phyloP scores from a whole-genome alignment of 92 coral and sea anemone species.

The Epizoanthus scotinus region DNA sequence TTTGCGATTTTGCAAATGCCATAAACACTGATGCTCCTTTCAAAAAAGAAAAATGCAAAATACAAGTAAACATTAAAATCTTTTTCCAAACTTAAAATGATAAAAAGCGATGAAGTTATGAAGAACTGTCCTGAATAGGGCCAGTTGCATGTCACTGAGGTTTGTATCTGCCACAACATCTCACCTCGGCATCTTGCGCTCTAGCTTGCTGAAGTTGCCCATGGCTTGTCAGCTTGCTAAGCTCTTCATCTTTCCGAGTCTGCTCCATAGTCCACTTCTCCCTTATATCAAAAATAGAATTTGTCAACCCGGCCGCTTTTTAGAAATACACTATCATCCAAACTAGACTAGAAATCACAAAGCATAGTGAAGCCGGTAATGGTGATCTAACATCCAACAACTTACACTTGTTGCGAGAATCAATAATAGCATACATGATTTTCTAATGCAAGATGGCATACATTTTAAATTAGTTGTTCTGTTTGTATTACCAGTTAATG shows the following conservation, averaged over 20 bases:
- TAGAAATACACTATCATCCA: not conserved
- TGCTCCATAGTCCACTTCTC: constrained; percentile 57
- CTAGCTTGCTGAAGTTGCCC: constrained; percentile 76
- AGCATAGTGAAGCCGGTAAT: not conserved
- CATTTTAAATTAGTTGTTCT: too few species aligned
- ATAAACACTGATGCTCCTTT: too few species aligned
- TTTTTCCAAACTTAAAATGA: too few species aligned
- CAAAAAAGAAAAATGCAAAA: too few species aligned
- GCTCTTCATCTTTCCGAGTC: constrained; percentile 63
- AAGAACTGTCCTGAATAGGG: too few species aligned
- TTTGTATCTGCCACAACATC: not conserved
- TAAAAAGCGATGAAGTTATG: too few species aligned
- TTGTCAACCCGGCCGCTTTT: not conserved
- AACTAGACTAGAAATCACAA: not conserved
- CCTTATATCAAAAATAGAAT: constrained; percentile 23
- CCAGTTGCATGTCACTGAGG: too few species aligned
- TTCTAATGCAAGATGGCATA: too few species aligned
- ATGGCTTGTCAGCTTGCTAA: constrained; percentile 52
- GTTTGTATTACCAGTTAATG: too few species aligned
- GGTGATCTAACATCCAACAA: not conserved
- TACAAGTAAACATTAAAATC: too few species aligned
- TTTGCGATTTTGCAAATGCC: too few species aligned
- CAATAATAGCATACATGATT: too few species aligned
- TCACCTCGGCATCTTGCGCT: constrained; percentile 90
- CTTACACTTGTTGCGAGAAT: not conserved